Percentiles rank a stretch among this genome's conserved stretches.
phyloP scores from a whole-genome alignment of 2,888 invertebrate genomes.

The Lepas anatifera region DNA sequence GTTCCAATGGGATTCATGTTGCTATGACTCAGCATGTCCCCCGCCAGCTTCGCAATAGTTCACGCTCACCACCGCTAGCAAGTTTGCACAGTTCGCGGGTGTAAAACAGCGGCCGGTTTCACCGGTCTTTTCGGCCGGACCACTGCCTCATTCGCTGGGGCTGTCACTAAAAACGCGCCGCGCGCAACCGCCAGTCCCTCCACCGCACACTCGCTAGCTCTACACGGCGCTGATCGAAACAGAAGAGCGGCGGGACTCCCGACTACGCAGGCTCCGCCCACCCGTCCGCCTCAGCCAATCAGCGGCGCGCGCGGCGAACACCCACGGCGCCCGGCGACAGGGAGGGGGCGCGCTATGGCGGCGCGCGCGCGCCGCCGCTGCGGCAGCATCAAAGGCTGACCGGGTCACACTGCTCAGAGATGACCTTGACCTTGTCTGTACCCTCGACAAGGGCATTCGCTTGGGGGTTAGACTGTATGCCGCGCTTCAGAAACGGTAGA shows the following conservation, averaged over 20 bases:
- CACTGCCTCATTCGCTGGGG: too few species aligned
- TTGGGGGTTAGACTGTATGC: too few species aligned
- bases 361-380: too few species aligned
- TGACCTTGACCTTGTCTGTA: too few species aligned
- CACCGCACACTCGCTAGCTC: neutral
- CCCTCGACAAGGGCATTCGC: too few species aligned
- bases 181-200: neutral
- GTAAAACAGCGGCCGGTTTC: too few species aligned
- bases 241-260: neutral
- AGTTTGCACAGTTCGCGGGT: neutral
- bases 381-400: too few species aligned
- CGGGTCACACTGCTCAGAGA: too few species aligned
- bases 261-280: neutral
- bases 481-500: too few species aligned
- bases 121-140: too few species aligned
- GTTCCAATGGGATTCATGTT: constrained; percentile 71
- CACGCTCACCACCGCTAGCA: neutral
- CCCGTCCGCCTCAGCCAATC: neutral
- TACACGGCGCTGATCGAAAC: neutral
- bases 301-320: neutral
- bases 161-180: neutral
- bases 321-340: neutral
- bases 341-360: neutral
- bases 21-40: neutral
- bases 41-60: too few species aligned